Percentiles rank a stretch among this genome's conserved stretches.
Conservation (phyloP, 2,797 vertebrate genomes). For the Anomalospiza imberbis region DNA sequence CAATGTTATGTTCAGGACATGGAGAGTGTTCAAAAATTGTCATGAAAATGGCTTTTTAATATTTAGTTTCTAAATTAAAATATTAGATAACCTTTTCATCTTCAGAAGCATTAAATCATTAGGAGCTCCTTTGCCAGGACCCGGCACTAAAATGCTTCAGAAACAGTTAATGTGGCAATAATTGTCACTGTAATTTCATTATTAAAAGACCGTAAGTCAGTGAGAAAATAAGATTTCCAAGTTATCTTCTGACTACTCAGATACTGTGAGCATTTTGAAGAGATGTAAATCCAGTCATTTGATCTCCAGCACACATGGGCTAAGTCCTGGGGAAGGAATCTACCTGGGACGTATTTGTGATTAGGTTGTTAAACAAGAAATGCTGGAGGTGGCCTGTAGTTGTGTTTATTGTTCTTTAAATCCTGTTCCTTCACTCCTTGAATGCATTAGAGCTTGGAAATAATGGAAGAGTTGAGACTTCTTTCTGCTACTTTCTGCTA, state of each 20-base stretch:
- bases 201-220: not conserved
- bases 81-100: not conserved
- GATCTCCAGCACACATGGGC: not conserved
- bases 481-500: not conserved
- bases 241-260: not conserved
- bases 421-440: not conserved
- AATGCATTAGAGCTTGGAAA: not conserved
- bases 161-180: not conserved
- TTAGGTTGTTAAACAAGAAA: not conserved
- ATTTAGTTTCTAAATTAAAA: not conserved
- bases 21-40: not conserved
- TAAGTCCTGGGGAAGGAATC: not conserved
- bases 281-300: not conserved
- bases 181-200: not conserved
- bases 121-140: not conserved
- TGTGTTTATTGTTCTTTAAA: not conserved
- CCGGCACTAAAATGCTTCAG: not conserved
- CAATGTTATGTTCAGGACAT: not conserved
- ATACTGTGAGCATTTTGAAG: not conserved
- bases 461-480: not conserved
- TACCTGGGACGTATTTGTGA: not conserved
- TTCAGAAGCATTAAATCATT: not conserved
- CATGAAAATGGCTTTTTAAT: not conserved
- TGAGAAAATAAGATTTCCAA: not conserved
- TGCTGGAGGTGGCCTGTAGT: not conserved